Percentiles rank a stretch among this genome's conserved stretches.
Conservation (phyloP, 1,140 invertebrate genomes). For the Alviniconcha marisindica region DNA sequence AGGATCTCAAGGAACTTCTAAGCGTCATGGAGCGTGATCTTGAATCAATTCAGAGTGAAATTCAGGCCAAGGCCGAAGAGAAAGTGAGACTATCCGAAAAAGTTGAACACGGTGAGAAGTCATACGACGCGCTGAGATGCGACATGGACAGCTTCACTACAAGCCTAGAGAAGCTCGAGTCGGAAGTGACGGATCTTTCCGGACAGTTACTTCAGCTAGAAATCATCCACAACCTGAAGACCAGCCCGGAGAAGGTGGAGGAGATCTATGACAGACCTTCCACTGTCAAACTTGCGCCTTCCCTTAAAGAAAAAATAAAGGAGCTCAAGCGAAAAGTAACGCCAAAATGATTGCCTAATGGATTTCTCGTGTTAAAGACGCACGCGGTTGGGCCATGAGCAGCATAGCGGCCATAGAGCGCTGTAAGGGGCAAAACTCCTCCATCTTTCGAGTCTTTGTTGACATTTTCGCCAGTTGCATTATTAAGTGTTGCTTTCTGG, state of each 20-base stretch:
- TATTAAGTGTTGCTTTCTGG: no score
- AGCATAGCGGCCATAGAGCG: not conserved
- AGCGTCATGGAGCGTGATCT: constrained; percentile 66
- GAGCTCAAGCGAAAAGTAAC: constrained; percentile 56
- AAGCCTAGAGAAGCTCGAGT: constrained; percentile 65
- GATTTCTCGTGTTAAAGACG: not conserved
- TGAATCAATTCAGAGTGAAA: constrained; percentile 59
- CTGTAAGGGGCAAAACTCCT: no score
- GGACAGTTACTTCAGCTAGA: constrained; percentile 71
- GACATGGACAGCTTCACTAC: constrained; percentile 67
- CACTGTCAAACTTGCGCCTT: constrained; percentile 71
- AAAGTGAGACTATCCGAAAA: constrained; percentile 64
- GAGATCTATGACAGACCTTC: constrained; percentile 69
- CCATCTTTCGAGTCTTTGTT: not conserved
- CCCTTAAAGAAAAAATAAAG: constrained; percentile 70
- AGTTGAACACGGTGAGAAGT: constrained; percentile 62
- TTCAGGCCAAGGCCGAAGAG: constrained; percentile 64
- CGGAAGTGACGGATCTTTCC: constrained; percentile 64
- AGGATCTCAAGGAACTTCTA: constrained; percentile 65
- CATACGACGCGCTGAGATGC: constrained; percentile 63
- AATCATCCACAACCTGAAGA: constrained; percentile 72
- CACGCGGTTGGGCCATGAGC: not conserved
- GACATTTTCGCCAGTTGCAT: no score
- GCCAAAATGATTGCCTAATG: not conserved
- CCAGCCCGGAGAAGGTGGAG: constrained; percentile 71